Evolutionary conservation across 2,888 invertebrate genomes (phyloP).

Genomic region (Caenorhabditis japonica): DNA sequence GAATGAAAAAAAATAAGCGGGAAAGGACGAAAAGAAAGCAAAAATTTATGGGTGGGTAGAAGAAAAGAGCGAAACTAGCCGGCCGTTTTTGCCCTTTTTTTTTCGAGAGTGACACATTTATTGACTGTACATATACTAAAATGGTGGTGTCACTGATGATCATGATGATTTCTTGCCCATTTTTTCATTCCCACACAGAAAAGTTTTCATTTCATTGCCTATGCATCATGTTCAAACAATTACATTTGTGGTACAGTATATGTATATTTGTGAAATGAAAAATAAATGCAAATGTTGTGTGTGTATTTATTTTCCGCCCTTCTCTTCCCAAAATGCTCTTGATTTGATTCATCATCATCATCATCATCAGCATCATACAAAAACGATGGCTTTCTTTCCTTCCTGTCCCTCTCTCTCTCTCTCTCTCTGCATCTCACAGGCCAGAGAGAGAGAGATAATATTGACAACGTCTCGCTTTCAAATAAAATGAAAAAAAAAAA

Average conservation of each 20-base stretch:
- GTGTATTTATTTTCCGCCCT: not conserved
- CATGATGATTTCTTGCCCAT: constrained; percentile 1
- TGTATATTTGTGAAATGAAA: too few species aligned
- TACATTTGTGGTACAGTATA: constrained; percentile 2
- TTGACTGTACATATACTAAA: constrained; percentile 38
- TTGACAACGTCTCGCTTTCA: constrained; percentile 16
- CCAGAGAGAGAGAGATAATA: constrained; percentile 3
- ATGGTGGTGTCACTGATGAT: constrained; percentile 7
- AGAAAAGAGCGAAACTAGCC: not conserved
- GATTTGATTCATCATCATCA: not conserved
- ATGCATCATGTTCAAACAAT: constrained; percentile 34
- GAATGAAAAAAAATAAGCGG: not conserved
- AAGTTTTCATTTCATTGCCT: constrained; percentile 20
- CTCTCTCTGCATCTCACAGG: constrained; percentile 25
- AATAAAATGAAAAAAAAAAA: constrained; percentile 10
- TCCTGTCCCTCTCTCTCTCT: constrained; percentile 23
- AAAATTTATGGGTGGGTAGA: constrained; percentile 13
- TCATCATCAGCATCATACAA: too few species aligned
- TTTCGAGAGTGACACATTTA: constrained; percentile 36
- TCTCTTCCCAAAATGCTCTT: not conserved
- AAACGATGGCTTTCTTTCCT: too few species aligned
- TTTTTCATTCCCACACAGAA: constrained; percentile 18
- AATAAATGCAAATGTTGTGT: constrained; percentile 31
- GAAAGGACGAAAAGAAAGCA: not conserved
- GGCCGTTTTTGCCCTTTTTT: not conserved